Base-by-base conservation (phyloP, 2,113 vertebrate species). In the Dromiciops gliroides region DNA sequence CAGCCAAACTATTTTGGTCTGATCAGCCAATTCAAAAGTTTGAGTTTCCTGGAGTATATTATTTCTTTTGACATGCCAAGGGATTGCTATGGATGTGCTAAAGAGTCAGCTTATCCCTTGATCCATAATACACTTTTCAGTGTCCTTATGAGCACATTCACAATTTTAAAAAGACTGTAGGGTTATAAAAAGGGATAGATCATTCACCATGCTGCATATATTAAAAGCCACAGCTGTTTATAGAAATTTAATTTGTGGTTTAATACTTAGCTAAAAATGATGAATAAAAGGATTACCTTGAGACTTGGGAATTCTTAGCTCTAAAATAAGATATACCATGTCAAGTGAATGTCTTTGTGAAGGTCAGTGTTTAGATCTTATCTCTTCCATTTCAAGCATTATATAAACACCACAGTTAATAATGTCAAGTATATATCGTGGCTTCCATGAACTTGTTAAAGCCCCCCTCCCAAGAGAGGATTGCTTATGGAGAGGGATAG, bases 21-120 rank as follows among this genome's bases (percentile, higher is more conserved):
- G 51, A 89, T 53, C 93, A 97, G 91, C 91, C 93, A 94, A 10
- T 89, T 95, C 94, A 97, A 94, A 96, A 94, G 53, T 89, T 93
- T 92, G 47, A 37, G 51, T 90, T 48, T 19, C 12, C 75, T 92
- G 89, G 24, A 93, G 23, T 50, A 48, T 37, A 24, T 3, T 25
- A 28, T 92, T 56, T 47, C n/a, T 91, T 95, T 60, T 95, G 12
- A 95, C 26, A 26, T 31, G 24, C 48, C 48, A 49, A 49, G 8
- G 47, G 89, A 28, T 8, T 92, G 95, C 83, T 93, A 31, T 49
- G n/a, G 26, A 25, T 94, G 7, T 94, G 52, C 89, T 49, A 28
- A 47, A 52, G 44, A 95, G 28, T 52, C 88, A 91, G 91, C 11
- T 91, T 51, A 67, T 89, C 48, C 95, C 95, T 60, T 50, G 51